Percentiles rank a stretch among this genome's conserved stretches.
Conservation (phyloP, 2,113 vertebrate species). For the Gymnogyps californianus region DNA sequence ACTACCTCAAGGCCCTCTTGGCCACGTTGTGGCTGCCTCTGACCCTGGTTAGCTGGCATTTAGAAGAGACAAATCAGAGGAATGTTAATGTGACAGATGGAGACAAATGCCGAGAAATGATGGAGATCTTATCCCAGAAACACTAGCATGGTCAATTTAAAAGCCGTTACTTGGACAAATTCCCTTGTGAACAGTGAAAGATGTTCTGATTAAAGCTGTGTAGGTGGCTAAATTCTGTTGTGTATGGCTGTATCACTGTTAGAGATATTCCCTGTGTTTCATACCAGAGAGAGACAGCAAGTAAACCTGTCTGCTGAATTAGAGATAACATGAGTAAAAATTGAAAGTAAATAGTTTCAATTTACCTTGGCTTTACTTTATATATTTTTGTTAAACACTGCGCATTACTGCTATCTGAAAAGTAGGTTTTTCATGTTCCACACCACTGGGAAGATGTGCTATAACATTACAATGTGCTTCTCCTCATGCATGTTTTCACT, state of each 20-base stretch:
- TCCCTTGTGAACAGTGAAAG: not conserved
- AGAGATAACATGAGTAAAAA: not conserved
- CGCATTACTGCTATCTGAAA: not conserved
- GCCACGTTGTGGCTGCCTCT: not conserved
- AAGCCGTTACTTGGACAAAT: conserved; percentile 24
- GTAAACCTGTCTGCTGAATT: not conserved
- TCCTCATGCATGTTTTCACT: not conserved
- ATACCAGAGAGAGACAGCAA: not conserved
- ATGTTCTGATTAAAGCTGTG: conserved; percentile 29
- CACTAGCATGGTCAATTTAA: not conserved
- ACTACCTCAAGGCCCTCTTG: not conserved
- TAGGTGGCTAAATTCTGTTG: conserved; percentile 20
- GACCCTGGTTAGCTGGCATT: not conserved
- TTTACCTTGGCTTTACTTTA: not conserved
- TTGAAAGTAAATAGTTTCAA: not conserved
- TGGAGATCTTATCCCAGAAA: not conserved
- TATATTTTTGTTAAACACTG: not conserved
- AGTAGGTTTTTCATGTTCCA: not conserved
- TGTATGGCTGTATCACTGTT: not conserved
- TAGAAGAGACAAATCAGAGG: not conserved
- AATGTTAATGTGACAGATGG: not conserved
- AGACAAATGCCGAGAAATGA: not conserved
- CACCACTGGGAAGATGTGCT: not conserved
- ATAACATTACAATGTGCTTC: not conserved
- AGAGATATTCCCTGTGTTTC: not conserved